These are phyloP conservation scores for Diuraphis noxia DNA, from an alignment of 1,140 invertebrate genomes.

Conservation along the genomic window DNA sequence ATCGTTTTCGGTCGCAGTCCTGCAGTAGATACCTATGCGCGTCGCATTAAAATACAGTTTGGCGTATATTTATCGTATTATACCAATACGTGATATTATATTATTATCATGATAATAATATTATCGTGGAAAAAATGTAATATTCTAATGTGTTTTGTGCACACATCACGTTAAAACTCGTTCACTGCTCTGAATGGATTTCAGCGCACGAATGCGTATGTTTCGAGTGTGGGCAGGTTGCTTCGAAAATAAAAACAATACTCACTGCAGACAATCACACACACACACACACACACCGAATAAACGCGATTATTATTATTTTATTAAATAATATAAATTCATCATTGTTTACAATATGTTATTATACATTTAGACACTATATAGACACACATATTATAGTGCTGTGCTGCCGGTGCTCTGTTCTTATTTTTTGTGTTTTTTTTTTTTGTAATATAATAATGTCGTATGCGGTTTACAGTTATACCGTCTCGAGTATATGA, in stretches of 20 bases:
- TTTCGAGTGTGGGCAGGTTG: neutral
- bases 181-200: neutral
- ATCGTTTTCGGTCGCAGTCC: neutral
- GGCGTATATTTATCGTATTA: neutral
- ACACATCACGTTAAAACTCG: neutral
- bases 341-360: neutral
- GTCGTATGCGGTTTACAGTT: neutral
- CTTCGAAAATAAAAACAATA: constrained; percentile 14
- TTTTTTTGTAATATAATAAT: neutral
- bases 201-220: neutral
- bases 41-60: neutral
- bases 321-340: neutral
- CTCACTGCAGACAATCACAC: neutral
- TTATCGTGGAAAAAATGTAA: neutral
- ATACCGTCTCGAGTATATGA: neutral
- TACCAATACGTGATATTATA: neutral
- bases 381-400: no score
- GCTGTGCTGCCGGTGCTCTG: neutral
- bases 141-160: neutral
- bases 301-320: neutral
- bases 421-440: no score
- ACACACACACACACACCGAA: neutral
- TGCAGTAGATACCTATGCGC: neutral
- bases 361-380: neutral
- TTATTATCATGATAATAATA: no score